Conservation (phyloP, 2,888 invertebrate genomes). For the Noctua pronuba region DNA sequence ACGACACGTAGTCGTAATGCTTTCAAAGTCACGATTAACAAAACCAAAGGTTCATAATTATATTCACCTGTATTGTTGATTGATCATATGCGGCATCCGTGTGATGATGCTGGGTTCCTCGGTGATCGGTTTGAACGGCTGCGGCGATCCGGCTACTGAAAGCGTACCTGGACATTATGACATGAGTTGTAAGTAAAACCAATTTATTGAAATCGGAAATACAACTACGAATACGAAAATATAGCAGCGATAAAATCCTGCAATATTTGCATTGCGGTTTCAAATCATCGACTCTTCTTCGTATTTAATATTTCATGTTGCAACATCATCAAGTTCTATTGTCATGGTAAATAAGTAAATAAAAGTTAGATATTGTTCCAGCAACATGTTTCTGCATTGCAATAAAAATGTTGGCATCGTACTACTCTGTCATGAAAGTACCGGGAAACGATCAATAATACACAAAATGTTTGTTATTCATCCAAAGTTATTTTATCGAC, state of each 20-base stretch:
- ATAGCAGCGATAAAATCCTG: neutral
- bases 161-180: slow-evolving; percentile 80
- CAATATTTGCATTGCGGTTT: neutral
- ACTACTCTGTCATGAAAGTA: too few species aligned
- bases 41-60: neutral
- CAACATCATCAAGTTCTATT: neutral
- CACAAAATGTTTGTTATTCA: too few species aligned
- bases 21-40: neutral
- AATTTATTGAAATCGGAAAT: slow-evolving; percentile 2
- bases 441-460: too few species aligned
- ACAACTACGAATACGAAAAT: neutral
- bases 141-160: slow-evolving; percentile 89
- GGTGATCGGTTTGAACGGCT: slow-evolving; percentile 86
- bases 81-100: slow-evolving; percentile 89
- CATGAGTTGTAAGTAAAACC: slow-evolving; percentile 36
- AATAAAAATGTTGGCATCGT: neutral
- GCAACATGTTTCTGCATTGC: neutral
- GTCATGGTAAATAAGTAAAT: too few species aligned
- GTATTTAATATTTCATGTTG: neutral
- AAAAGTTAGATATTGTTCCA: neutral
- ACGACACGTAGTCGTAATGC: neutral
- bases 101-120: slow-evolving; percentile 89
- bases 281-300: neutral
- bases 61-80: slow-evolving; percentile 86
- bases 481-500: too few species aligned